These are phyloP conservation scores for Denticeps clupeoides DNA, from an alignment of 2,797 vertebrate species.

Conservation along the genomic window DNA sequence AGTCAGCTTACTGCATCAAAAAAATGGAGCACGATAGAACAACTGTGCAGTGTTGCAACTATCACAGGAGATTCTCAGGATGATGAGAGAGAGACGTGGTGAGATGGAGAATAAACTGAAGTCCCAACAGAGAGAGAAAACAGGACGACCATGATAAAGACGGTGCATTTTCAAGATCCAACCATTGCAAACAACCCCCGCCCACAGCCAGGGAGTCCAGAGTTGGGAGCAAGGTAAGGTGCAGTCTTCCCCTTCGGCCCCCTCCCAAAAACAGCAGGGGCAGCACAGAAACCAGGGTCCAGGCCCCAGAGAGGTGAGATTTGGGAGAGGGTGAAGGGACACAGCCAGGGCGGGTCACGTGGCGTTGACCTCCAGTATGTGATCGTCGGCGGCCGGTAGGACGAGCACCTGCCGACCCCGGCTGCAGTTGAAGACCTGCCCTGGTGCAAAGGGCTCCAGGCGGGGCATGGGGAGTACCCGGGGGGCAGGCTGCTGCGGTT, in stretches of 20 bases:
- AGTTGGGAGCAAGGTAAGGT: background rate
- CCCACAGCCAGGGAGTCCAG: background rate
- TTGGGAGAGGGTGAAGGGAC: background rate
- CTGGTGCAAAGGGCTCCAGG: slow-evolving; percentile 75
- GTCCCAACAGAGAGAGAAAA: background rate
- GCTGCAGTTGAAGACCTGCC: slow-evolving; percentile 88
- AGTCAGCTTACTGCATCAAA: slow-evolving; percentile 42
- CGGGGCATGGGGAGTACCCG: slow-evolving; percentile 83
- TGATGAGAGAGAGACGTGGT: background rate
- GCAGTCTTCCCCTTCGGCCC: slow-evolving; percentile 11
- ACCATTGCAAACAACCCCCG: too few relatives aligned
- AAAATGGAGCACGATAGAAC: slow-evolving; percentile 5
- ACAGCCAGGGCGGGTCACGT: slow-evolving; percentile 68
- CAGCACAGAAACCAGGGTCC: slow-evolving; percentile 7
- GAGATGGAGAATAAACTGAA: background rate
- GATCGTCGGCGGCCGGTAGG: slow-evolving; percentile 82
- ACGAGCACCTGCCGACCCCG: slow-evolving; percentile 75
- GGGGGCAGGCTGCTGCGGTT: slow-evolving; percentile 50
- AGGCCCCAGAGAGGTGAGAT: slow-evolving; percentile 1
- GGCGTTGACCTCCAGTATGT: slow-evolving; percentile 87
- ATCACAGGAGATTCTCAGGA: too few relatives aligned
- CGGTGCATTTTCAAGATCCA: slow-evolving; percentile 25
- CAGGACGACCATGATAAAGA: slow-evolving; percentile 11
- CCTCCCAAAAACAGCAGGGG: too few relatives aligned
- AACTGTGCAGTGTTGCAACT: too few relatives aligned